Percentiles rank a stretch among this genome's conserved stretches.
Evolutionary conservation across 2,888 invertebrate genomes (phyloP).

Genomic region (Nysson spinosus): DNA sequence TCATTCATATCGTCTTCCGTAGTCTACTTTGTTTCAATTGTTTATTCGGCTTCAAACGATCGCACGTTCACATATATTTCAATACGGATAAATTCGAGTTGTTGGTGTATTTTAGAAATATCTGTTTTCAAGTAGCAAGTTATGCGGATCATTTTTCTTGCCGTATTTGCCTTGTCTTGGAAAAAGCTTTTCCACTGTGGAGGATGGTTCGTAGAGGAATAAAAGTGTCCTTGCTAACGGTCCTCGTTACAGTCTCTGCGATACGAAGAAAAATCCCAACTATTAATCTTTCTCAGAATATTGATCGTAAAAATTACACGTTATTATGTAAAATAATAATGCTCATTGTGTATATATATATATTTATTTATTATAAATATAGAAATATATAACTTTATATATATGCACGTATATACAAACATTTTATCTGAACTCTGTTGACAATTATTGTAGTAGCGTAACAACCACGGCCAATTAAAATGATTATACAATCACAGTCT

Average conservation of each 20-base stretch:
- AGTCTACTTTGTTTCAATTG: no score
- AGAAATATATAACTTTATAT: no score
- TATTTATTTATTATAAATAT: no score
- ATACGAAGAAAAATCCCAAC: conserved; percentile 1
- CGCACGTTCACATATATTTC: not conserved
- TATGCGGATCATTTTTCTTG: conserved; percentile 9
- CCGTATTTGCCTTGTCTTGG: not conserved
- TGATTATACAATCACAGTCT: no score
- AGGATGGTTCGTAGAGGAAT: conserved; percentile 7
- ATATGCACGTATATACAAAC: no score
- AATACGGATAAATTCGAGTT: not conserved
- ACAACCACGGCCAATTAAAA: no score
- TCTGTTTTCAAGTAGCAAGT: not conserved
- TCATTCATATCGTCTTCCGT: no score
- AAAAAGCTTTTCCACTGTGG: not conserved
- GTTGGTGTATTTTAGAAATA: not conserved
- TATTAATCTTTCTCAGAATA: not conserved
- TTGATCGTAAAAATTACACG: no score
- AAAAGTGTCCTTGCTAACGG: conserved; percentile 10
- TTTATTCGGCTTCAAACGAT: not conserved
- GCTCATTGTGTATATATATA: no score
- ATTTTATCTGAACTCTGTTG: no score
- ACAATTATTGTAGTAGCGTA: no score
- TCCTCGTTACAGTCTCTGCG: not conserved
- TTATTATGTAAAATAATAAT: no score